A percentile compares a stretch with the other conserved stretches of the same genome.
phyloP scores from a whole-genome alignment of 1,140 invertebrate genomes.

The Achroia grisella region DNA sequence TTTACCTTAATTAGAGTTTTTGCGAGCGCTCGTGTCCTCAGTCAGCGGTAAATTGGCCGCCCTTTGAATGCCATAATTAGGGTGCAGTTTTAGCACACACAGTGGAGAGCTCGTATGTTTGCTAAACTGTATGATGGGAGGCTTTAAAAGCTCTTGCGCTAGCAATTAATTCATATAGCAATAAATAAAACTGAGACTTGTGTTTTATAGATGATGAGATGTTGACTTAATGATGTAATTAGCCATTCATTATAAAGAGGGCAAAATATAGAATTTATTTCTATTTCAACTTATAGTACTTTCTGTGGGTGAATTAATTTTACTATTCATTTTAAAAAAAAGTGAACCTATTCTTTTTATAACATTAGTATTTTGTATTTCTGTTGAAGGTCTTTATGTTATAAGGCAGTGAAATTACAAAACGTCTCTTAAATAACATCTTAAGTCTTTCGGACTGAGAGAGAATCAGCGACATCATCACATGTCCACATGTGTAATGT shows the following conservation, averaged over 20 bases:
- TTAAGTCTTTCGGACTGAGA: too few relatives aligned
- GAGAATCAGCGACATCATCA: too few relatives aligned
- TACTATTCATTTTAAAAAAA: too few relatives aligned
- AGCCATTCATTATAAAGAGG: slow-evolving; percentile 5
- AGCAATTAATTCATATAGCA: slow-evolving; percentile 35
- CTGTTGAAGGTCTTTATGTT: too few relatives aligned
- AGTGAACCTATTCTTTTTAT: too few relatives aligned
- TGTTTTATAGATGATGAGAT: background rate
- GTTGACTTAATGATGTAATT: slow-evolving; percentile 11
- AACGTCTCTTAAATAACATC: too few relatives aligned
- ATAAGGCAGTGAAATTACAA: too few relatives aligned
- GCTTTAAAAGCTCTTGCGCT: slow-evolving; percentile 29
- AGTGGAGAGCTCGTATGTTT: slow-evolving; percentile 35
- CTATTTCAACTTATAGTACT: too few relatives aligned
- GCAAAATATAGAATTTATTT: too few relatives aligned
- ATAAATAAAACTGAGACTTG: slow-evolving; percentile 24
- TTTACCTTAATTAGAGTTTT: slow-evolving; percentile 65
- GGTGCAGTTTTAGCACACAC: slow-evolving; percentile 30
- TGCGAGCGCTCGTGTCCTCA: slow-evolving; percentile 36
- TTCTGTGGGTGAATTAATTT: too few relatives aligned
- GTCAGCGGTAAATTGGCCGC: slow-evolving; percentile 43
- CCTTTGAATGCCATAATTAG: slow-evolving; percentile 34
- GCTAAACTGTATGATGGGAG: slow-evolving; percentile 39
- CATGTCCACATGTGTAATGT: too few relatives aligned
- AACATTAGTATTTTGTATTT: too few relatives aligned